Evolutionary conservation across 2,888 invertebrate species (phyloP).

Genomic region (Limulus polyphemus): DNA sequence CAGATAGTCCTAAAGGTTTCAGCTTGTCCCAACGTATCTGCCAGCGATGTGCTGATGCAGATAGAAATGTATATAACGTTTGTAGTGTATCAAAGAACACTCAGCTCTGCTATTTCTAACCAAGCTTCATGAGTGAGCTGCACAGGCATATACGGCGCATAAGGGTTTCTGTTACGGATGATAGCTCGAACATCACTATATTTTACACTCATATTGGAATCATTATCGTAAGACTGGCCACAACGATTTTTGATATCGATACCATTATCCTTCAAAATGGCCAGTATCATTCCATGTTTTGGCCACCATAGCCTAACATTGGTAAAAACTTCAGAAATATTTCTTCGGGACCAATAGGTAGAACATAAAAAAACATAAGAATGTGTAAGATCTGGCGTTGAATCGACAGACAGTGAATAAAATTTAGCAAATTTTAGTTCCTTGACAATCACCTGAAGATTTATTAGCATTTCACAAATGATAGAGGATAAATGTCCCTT

Average conservation of each 20-base stretch:
- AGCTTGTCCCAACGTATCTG: background rate
- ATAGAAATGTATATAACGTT: background rate
- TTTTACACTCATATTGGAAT: too few species aligned
- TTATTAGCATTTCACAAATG: constrained; percentile 31
- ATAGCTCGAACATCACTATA: too few species aligned
- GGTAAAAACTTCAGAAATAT: background rate
- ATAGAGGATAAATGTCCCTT: constrained; percentile 29
- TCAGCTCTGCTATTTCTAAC: background rate
- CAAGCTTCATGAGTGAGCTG: background rate
- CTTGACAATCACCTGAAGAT: background rate
- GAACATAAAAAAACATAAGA: constrained; percentile 11
- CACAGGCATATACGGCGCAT: background rate
- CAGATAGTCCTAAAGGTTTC: background rate
- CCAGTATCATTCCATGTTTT: too few species aligned
- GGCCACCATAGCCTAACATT: background rate
- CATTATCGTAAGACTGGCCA: too few species aligned
- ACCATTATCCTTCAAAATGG: too few species aligned
- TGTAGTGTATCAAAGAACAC: background rate
- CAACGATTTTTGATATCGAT: too few species aligned
- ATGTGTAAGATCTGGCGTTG: constrained; percentile 17
- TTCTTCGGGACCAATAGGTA: background rate
- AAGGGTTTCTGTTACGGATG: background rate
- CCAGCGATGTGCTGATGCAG: constrained; percentile 1
- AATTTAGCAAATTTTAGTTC: background rate
- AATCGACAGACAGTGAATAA: constrained; percentile 14